Conservation (phyloP, 2,797 vertebrate genomes). For the Nyctalus aviator region DNA sequence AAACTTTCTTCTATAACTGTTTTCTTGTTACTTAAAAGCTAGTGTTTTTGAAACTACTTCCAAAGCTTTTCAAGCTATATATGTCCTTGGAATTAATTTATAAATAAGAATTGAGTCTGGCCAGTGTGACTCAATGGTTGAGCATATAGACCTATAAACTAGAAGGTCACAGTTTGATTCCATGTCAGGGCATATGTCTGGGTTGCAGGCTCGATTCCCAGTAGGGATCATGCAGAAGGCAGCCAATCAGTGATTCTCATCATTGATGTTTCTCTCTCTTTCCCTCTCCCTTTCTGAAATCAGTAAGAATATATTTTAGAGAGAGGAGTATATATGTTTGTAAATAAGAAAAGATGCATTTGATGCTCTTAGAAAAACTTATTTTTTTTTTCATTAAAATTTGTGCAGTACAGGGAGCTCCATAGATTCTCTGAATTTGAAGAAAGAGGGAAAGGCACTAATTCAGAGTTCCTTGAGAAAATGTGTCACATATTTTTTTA, state of each 20-base stretch:
- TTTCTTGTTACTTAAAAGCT: background rate
- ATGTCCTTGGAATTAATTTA: background rate
- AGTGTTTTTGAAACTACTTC: background rate
- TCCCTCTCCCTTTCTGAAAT: too few relatives aligned
- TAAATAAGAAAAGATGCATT: background rate
- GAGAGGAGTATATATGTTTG: background rate
- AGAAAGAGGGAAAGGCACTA: slow-evolving; percentile 3
- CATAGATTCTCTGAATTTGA: background rate
- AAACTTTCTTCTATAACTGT: background rate
- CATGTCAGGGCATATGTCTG: too few relatives aligned
- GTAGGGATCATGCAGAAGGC: too few relatives aligned
- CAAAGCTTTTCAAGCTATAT: background rate
- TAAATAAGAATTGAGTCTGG: background rate
- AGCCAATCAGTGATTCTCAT: too few relatives aligned
- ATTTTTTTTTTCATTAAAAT: background rate
- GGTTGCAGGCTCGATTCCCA: accelerated
- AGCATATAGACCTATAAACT: too few relatives aligned
- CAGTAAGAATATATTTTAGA: too few relatives aligned
- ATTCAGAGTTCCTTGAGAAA: background rate
- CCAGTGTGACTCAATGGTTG: too few relatives aligned
- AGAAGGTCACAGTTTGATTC: too few relatives aligned
- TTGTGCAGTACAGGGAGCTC: background rate
- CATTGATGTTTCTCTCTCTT: too few relatives aligned
- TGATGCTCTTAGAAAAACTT: background rate
- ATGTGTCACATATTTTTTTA: background rate